Conservation (phyloP, 2,888 invertebrate species). For the Eristalis pertinax region DNA sequence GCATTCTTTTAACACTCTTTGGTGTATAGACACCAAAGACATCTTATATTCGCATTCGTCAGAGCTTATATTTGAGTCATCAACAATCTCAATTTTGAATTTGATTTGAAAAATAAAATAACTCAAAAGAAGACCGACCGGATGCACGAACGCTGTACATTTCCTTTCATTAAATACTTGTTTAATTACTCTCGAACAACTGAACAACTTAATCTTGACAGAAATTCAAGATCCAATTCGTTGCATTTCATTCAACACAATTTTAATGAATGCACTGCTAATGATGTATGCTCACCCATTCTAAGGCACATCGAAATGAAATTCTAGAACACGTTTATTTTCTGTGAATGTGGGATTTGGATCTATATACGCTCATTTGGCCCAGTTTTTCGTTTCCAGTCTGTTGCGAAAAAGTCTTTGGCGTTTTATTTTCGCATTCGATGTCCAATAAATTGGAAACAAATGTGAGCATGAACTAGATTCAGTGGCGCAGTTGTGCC, state of each 20-base stretch:
- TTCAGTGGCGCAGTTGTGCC: constrained; percentile 28
- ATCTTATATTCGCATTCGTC: background rate
- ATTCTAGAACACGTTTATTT: constrained; percentile 67
- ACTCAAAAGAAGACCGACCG: no score
- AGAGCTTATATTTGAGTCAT: no score
- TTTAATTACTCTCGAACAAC: background rate
- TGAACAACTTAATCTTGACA: background rate
- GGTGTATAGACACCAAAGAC: no score
- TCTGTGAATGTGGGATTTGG: constrained; percentile 48
- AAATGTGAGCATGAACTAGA: constrained; percentile 36
- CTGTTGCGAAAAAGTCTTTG: constrained; percentile 32
- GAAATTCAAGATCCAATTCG: constrained; percentile 11
- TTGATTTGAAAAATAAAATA: no score
- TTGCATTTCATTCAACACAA: constrained; percentile 51
- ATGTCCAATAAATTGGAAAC: constrained; percentile 62
- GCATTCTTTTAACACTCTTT: no score
- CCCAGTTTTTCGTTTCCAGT: constrained; percentile 49
- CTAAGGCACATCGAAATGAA: background rate
- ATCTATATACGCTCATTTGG: constrained; percentile 27
- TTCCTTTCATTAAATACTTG: background rate
- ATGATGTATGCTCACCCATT: constrained; percentile 27
- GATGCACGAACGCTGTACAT: no score
- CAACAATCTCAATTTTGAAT: no score
- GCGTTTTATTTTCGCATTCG: constrained; percentile 36
- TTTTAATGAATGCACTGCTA: constrained; percentile 54